phyloP scores from a whole-genome alignment of 2,113 vertebrate species.

The Rhea americana region DNA sequence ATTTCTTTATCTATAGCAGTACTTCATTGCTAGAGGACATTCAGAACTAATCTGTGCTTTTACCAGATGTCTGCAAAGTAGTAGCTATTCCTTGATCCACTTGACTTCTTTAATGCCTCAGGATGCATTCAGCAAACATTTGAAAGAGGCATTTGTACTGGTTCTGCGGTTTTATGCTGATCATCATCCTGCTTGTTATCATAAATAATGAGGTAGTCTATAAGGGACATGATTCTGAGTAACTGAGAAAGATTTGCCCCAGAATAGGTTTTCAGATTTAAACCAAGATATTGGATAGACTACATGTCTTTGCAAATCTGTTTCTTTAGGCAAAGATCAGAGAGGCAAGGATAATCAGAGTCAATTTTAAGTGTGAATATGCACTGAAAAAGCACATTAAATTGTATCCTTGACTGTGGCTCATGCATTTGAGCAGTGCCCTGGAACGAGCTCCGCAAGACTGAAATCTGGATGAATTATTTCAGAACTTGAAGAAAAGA shows the following conservation, averaged over 20 bases:
- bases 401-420: background rate
- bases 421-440: background rate
- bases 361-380: slow-evolving; percentile 47
- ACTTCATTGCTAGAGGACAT: slow-evolving; percentile 42
- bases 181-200: slow-evolving; percentile 55
- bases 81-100: slow-evolving; percentile 56
- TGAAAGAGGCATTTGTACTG: slow-evolving; percentile 30
- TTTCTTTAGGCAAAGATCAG: slow-evolving; percentile 55
- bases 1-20: slow-evolving; percentile 16
- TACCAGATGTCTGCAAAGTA: slow-evolving; percentile 51
- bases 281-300: slow-evolving; percentile 26
- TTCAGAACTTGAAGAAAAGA: background rate
- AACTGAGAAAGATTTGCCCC: slow-evolving; percentile 52
- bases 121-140: slow-evolving; percentile 8
- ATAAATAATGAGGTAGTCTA: slow-evolving; percentile 56
- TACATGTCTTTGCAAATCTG: slow-evolving; percentile 23
- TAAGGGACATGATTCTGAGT: slow-evolving; percentile 25
- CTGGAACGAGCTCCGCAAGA: background rate
- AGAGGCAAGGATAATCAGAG: slow-evolving; percentile 52
- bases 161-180: slow-evolving; percentile 41
- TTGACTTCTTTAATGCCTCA: slow-evolving; percentile 24
- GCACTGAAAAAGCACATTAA: slow-evolving; percentile 31
- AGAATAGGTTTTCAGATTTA: slow-evolving; percentile 43
- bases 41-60: slow-evolving; percentile 44
- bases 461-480: background rate